A percentile compares a stretch with the other conserved stretches of the same genome.
Evolutionary conservation across 2,113 vertebrate genomes (phyloP).

Genomic region (Athene cunicularia): DNA sequence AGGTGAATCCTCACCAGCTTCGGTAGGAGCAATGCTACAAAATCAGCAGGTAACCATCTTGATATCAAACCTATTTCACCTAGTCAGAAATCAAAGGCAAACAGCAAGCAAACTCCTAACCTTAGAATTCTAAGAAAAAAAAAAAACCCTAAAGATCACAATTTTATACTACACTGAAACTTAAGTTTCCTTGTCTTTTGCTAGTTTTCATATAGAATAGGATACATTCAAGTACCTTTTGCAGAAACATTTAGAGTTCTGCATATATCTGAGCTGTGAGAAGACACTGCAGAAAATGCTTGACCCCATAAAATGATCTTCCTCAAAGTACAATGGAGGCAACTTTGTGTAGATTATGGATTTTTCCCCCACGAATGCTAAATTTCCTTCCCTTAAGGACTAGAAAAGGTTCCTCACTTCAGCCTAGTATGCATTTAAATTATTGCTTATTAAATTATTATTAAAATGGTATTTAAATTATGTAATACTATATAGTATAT

Average conservation of each 20-base stretch:
- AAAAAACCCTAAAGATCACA: not conserved
- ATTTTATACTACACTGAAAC: not conserved
- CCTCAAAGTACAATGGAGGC: not conserved
- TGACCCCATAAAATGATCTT: not conserved
- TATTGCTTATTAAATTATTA: not conserved
- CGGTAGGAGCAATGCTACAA: not conserved
- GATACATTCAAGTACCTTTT: not conserved
- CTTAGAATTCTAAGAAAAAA: not conserved
- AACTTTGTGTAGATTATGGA: not conserved
- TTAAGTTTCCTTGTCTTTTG: not conserved
- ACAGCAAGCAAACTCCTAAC: not conserved
- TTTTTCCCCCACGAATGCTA: not conserved
- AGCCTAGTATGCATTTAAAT: not conserved
- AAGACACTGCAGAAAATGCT: not conserved
- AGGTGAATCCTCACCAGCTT: not conserved
- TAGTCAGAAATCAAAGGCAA: not conserved
- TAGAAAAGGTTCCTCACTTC: not conserved
- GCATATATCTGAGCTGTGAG: not conserved
- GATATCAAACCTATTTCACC: not conserved
- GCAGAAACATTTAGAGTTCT: not conserved
- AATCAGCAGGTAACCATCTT: not conserved
- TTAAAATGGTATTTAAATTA: not conserved
- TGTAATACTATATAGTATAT: not conserved
- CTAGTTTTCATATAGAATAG: not conserved
- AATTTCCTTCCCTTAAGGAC: not conserved